These are phyloP conservation scores for Periphyllus acericola DNA, from an alignment of 2,888 invertebrate genomes.

Conservation along the genomic window DNA sequence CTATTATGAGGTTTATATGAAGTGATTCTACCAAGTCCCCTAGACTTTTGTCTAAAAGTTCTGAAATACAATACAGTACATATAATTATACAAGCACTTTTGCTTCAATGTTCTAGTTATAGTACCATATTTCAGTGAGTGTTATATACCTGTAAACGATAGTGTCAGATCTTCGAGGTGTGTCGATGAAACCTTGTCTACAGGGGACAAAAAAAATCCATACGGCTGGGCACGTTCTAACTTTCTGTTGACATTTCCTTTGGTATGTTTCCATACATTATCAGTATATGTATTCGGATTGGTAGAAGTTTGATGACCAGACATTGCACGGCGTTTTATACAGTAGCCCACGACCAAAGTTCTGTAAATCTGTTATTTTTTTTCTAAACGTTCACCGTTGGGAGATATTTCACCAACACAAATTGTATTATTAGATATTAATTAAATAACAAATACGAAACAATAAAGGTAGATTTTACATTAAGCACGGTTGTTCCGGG, in stretches of 20 bases:
- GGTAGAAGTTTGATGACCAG: neutral
- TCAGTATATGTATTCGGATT: conserved; percentile 51
- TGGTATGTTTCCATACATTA: conserved; percentile 58
- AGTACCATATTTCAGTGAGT: neutral
- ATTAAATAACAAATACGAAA: no score
- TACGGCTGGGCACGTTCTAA: conserved; percentile 54
- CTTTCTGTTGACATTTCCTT: conserved; percentile 59
- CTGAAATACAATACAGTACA: conserved; percentile 68
- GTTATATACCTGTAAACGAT: conserved; percentile 61
- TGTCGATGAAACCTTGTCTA: conserved; percentile 40
- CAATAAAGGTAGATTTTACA: no score
- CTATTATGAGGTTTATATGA: conserved; percentile 95
- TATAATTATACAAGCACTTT: neutral
- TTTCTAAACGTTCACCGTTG: no score
- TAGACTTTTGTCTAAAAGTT: conserved; percentile 81
- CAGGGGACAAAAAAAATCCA: conserved; percentile 54
- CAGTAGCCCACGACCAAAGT: neutral
- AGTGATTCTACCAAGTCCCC: conserved; percentile 79
- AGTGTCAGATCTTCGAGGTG: conserved; percentile 58
- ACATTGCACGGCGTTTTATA: neutral
- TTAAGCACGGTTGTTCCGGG: no score
- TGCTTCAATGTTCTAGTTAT: neutral
- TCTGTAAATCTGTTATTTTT: no score
- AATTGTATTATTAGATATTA: no score
- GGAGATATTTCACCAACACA: no score